Percentiles rank a stretch among this genome's conserved stretches.
Conservation (phyloP, 1,140 invertebrate species). For the Ceratitis capitata region DNA sequence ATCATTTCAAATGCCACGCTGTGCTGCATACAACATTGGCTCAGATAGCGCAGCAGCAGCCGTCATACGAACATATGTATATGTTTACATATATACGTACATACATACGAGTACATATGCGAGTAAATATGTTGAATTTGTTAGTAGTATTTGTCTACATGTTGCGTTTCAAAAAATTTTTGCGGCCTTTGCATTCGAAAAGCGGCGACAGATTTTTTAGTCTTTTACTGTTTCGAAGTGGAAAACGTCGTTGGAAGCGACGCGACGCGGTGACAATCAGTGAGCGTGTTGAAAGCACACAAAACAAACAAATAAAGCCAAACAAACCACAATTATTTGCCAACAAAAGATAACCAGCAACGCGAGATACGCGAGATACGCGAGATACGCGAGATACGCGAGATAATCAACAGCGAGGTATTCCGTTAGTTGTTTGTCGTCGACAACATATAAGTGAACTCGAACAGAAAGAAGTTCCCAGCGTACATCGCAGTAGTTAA, state of each 20-base stretch:
- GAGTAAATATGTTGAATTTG: neutral
- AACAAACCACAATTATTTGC: neutral
- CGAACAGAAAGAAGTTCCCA: neutral
- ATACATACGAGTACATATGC: neutral
- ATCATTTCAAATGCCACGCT: neutral
- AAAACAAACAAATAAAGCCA: too few relatives aligned
- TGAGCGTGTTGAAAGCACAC: slow-evolving; percentile 26
- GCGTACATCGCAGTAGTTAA: too few relatives aligned
- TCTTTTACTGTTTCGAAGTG: slow-evolving; percentile 45
- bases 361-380: too few relatives aligned
- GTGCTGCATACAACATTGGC: neutral
- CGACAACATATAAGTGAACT: neutral
- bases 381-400: too few relatives aligned
- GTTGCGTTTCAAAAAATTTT: slow-evolving; percentile 37
- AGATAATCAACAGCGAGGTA: slow-evolving; percentile 31
- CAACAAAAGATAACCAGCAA: slow-evolving; percentile 33
- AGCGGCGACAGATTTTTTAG: slow-evolving; percentile 43
- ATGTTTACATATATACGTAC: neutral
- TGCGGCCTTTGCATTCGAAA: slow-evolving; percentile 39
- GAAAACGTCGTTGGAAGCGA: slow-evolving; percentile 43
- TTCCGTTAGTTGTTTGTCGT: neutral
- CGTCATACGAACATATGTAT: neutral
- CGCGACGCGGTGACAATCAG: slow-evolving; percentile 38
- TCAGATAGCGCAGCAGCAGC: neutral
- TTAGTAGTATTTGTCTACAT: neutral